phyloP scores from a whole-genome alignment of 92 coral and sea anemone species.

The Zoanthus sociatus region DNA sequence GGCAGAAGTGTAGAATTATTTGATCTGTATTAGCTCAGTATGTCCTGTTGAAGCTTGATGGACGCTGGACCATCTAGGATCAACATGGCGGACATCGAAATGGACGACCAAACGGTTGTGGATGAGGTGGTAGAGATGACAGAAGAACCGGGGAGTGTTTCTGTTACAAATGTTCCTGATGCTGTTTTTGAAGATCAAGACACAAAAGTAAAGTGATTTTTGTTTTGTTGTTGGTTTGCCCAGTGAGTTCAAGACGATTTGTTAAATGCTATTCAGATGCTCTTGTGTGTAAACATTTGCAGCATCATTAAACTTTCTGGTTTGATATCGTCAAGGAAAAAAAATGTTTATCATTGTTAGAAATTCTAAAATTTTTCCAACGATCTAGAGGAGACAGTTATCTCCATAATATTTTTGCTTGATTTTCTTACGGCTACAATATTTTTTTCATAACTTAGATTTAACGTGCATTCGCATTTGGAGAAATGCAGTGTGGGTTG shows the following conservation, averaged over 20 bases:
- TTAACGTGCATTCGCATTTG: too few species aligned
- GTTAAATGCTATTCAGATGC: neutral
- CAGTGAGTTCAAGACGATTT: neutral
- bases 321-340: neutral
- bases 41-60: conserved; percentile 10
- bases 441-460: too few species aligned
- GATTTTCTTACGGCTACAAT: too few species aligned
- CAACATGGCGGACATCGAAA: conserved; percentile 48
- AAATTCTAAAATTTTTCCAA: neutral
- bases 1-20: neutral
- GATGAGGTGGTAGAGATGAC: conserved; percentile 25
- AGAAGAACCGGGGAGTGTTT: conserved; percentile 72
- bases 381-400: too few species aligned
- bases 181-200: conserved; percentile 79
- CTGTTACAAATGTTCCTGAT: conserved; percentile 87
- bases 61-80: conserved; percentile 5
- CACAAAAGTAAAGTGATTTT: conserved; percentile 67
- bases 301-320: neutral
- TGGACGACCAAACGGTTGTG: conserved; percentile 7
- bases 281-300: neutral
- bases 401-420: too few species aligned
- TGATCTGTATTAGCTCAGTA: neutral
- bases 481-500: too few species aligned
- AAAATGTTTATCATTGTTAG: neutral
- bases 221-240: neutral